Percentiles rank a stretch among this genome's conserved stretches.
phyloP scores from a whole-genome alignment of 2,797 vertebrate genomes.

The Distichodus sexfasciatus region DNA sequence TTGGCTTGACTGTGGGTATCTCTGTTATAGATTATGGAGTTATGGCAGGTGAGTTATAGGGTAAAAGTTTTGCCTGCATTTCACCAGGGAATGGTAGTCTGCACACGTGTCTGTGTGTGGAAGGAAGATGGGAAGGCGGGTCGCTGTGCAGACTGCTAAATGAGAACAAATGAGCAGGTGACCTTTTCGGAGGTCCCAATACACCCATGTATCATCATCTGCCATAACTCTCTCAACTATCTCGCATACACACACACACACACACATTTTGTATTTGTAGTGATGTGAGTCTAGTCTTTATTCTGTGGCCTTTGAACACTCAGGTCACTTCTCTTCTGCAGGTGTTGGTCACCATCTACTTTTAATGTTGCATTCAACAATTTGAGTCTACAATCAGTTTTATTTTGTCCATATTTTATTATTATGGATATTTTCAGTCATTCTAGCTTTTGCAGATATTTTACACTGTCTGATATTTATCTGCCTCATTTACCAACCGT shows the following conservation, averaged over 20 bases:
- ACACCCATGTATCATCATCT: slow-evolving; percentile 8
- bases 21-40: too few species aligned
- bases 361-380: too few species aligned
- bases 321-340: not conserved
- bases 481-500: too few species aligned
- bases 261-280: not conserved
- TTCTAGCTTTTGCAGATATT: too few species aligned
- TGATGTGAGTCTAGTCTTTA: not conserved
- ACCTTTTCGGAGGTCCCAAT: slow-evolving; percentile 17
- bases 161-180: slow-evolving; percentile 35
- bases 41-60: too few species aligned
- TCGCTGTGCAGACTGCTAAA: slow-evolving; percentile 20
- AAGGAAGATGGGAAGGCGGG: slow-evolving; percentile 13
- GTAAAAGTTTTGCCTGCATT: too few species aligned
- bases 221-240: not conserved
- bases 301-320: not conserved
- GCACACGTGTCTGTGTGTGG: slow-evolving; percentile 16
- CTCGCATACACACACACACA: not conserved
- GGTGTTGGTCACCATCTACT: too few species aligned
- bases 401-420: too few species aligned
- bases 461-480: too few species aligned
- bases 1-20: too few species aligned
- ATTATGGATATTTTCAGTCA: too few species aligned
- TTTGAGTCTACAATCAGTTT: too few species aligned
- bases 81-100: slow-evolving; percentile 2